Conservation (phyloP, 1,140 invertebrate genomes). For the Neotoxoptera formosana region DNA sequence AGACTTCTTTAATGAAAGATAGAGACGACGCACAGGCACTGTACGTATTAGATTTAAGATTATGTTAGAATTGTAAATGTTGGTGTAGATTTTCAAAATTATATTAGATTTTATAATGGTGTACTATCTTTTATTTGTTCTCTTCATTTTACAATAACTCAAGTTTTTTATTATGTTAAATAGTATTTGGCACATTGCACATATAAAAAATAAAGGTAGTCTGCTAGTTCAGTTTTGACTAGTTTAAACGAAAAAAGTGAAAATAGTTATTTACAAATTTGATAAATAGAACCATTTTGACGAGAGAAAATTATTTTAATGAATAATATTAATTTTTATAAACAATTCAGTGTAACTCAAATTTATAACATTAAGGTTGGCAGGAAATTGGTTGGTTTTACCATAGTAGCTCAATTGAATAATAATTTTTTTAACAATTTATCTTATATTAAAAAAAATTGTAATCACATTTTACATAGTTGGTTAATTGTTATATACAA, state of each 20-base stretch:
- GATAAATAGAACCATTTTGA: background rate
- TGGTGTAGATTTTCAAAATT: background rate
- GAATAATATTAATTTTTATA: background rate
- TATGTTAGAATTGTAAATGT: background rate
- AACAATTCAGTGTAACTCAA: no score
- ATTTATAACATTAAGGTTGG: no score
- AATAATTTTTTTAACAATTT: background rate
- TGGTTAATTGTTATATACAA: background rate
- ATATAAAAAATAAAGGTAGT: background rate
- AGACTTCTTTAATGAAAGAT: conserved; percentile 92
- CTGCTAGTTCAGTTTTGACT: background rate
- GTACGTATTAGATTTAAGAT: conserved; percentile 60
- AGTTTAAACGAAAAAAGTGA: background rate
- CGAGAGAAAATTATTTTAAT: background rate
- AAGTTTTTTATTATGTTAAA: background rate
- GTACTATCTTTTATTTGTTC: background rate
- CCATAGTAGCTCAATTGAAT: background rate
- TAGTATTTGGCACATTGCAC: background rate
- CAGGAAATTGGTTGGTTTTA: background rate
- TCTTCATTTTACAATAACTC: background rate
- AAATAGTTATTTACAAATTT: background rate
- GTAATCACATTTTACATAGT: background rate
- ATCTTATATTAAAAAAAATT: background rate
- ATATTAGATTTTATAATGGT: background rate
- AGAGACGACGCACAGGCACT: conserved; percentile 73